Conservation (phyloP, 2,888 invertebrate species). For the Strigamia maritima region DNA sequence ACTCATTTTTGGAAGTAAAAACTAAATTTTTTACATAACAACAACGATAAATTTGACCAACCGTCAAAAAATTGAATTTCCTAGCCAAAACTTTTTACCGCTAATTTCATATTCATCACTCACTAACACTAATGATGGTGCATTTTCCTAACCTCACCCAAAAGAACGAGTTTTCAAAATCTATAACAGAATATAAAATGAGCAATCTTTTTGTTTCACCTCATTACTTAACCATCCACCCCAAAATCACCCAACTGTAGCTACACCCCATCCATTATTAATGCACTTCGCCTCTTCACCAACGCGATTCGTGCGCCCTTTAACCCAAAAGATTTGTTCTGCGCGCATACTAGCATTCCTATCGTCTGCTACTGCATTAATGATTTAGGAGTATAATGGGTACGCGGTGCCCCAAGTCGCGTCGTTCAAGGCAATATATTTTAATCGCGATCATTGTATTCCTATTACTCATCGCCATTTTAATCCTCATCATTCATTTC, state of each 20-base stretch:
- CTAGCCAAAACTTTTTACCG: too few relatives aligned
- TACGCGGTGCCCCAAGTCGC: background rate
- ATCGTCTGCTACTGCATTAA: background rate
- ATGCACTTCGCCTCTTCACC: background rate
- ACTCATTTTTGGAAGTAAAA: too few relatives aligned
- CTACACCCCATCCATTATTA: background rate
- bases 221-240: background rate
- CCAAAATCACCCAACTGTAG: background rate
- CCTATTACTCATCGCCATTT: background rate
- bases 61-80: background rate
- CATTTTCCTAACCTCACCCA: background rate
- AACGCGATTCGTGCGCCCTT: background rate
- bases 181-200: background rate
- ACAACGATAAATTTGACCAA: too few relatives aligned
- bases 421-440: background rate
- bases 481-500: background rate
- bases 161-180: background rate
- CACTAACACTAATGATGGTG: too few relatives aligned
- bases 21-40: too few relatives aligned
- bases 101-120: too few relatives aligned
- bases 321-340: background rate
- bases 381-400: background rate
- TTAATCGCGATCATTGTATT: background rate
- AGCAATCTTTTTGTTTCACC: background rate
- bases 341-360: background rate